Evolutionary conservation across 1,140 invertebrate species (phyloP).

Genomic region (Zaprionus lachaisei): DNA sequence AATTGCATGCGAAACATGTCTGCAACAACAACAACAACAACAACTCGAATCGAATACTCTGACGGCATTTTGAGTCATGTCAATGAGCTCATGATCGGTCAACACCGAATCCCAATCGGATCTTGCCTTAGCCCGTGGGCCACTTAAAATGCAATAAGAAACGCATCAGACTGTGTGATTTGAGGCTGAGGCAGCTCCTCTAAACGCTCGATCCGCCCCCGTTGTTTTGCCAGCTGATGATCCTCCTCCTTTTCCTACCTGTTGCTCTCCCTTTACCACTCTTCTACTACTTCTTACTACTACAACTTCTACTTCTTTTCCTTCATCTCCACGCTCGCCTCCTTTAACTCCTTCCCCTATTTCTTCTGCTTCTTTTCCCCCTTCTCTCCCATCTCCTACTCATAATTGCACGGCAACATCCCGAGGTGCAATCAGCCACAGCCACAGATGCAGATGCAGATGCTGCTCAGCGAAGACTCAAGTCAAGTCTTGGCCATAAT

Average conservation of each 20-base stretch:
- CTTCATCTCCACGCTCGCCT: too few species aligned
- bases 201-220: neutral
- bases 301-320: neutral
- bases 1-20: constrained; percentile 80
- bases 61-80: constrained; percentile 53
- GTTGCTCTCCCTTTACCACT: neutral
- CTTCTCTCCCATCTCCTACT: neutral
- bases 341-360: fast-evolving
- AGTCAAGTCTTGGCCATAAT: constrained; percentile 56
- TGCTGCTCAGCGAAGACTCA: constrained; percentile 2
- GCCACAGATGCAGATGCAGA: constrained; percentile 6
- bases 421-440: constrained; percentile 47
- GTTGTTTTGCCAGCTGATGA: neutral
- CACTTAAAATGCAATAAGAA: constrained; percentile 48
- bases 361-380: neutral
- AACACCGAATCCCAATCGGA: neutral
- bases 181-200: neutral
- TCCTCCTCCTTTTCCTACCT: constrained; percentile 7
- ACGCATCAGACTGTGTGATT: constrained; percentile 26
- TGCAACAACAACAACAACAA: constrained; percentile 26
- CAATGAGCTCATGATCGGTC: constrained; percentile 43
- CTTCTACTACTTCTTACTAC: too few species aligned
- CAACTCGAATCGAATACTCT: constrained; percentile 20
- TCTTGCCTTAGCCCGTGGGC: neutral
- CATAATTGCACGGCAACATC: constrained; percentile 60